A percentile compares a stretch with the other conserved stretches of the same genome.
phyloP scores from a whole-genome alignment of 2,113 vertebrate species.

The Mastomys natalensis region DNA sequence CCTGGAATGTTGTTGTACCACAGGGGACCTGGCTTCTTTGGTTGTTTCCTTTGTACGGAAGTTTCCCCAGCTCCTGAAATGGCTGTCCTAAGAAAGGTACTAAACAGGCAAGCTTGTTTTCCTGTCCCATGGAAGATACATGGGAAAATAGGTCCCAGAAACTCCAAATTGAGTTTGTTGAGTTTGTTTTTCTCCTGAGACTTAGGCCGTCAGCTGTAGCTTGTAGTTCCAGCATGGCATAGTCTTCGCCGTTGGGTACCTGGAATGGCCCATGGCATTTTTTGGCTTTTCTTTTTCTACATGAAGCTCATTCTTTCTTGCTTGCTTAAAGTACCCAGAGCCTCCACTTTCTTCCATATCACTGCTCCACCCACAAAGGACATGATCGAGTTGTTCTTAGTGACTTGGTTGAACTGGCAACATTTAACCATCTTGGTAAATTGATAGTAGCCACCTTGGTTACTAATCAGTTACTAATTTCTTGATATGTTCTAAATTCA shows the following conservation, averaged over 20 bases:
- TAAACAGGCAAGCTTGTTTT: not conserved
- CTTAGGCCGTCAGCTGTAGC: not conserved
- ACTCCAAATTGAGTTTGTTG: constrained; percentile 18
- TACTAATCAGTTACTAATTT: not conserved
- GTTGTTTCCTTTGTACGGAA: not conserved
- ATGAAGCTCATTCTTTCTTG: not conserved
- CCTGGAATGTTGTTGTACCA: not conserved
- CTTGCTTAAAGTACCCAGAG: not conserved
- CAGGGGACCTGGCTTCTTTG: not conserved
- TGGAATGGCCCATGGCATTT: not conserved
- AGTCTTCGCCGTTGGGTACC: not conserved
- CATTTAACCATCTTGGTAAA: not conserved
- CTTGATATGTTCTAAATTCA: not conserved
- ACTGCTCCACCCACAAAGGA: not conserved
- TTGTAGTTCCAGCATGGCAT: not conserved
- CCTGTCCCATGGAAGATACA: constrained; percentile 31
- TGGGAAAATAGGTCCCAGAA: constrained; percentile 23
- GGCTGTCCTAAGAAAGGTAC: not conserved
- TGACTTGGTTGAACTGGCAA: not conserved
- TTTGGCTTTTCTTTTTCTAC: not conserved
- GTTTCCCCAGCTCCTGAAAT: constrained; percentile 17
- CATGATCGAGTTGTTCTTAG: not conserved
- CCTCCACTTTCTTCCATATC: not conserved
- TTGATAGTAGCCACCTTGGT: not conserved
- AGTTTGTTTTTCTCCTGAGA: constrained; percentile 43